Evolutionary conservation across 2,113 vertebrate genomes (phyloP), one percentile per base, ranked within the genome.

Genomic region (Channa argus): DNA sequence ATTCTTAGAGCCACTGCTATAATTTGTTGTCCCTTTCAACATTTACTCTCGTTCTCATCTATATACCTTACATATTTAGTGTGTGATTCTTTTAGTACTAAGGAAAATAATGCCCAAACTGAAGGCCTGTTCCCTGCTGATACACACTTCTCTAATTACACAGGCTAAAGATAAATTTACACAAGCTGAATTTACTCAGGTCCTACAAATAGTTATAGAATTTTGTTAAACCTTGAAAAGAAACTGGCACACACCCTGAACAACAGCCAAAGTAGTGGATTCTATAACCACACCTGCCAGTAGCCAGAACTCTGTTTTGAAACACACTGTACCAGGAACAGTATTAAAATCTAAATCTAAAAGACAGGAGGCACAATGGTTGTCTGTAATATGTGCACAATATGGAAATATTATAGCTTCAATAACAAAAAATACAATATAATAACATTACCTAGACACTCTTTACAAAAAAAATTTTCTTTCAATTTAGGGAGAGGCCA

Each of bases 341-440:
- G 58, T 2, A 46, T 66, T 71, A 54, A 82, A 89, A 89, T 88
- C 82, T 66, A 89, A 91, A 89, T 81, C 69, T 82, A 77, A 90
- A 63, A 91, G 89, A 90, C 79, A 86, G 38, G 76, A 71, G 52
- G 59, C 43, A 74, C 61, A 76, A 71, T 43, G 72, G 50, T 39
- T 66, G 63, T 38, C 38, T 52, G 52, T 13, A 62, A 72, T 74
- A 76, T 72, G 72, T 24, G 83, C 37, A 65, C 24, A 53, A 24
- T 9, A 34, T 79, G 74, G 55, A 79, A 66, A 39, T 61, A 73
- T 3, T 43, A 54, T 36, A 69, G 33, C n/a, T 12, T 67, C 68
- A 84, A 89, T 88, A 65, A 67, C 47, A 73, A 84, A 56, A 67
- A 63, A 45, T 24, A 58, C 6, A 38, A 47, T 38, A 75, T 52